These are phyloP conservation scores for Nautilus pompilius DNA, from an alignment of 1,140 invertebrate species.

Conservation along the genomic window DNA sequence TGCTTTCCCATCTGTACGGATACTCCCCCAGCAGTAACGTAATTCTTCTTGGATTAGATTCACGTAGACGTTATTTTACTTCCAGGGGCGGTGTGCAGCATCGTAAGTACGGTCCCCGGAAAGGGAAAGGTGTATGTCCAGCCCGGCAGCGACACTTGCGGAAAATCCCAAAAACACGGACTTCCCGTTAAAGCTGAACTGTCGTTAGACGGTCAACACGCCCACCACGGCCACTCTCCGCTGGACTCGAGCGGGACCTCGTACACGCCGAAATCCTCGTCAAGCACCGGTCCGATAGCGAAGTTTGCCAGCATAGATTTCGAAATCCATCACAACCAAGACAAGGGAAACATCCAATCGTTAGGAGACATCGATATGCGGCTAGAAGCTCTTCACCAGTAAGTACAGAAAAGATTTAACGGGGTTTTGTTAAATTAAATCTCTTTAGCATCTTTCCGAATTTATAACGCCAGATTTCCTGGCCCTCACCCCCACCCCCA, in stretches of 20 bases:
- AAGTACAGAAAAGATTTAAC: too few relatives aligned
- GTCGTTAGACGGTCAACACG: slow-evolving; percentile 9
- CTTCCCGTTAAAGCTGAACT: slow-evolving; percentile 12
- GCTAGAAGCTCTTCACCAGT: slow-evolving; percentile 42
- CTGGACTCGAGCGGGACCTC: slow-evolving; percentile 41
- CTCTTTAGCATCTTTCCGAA: too few relatives aligned
- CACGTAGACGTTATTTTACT: too few relatives aligned
- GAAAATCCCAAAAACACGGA: too few relatives aligned
- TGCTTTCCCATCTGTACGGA: too few relatives aligned
- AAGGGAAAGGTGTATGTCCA: slow-evolving; percentile 4
- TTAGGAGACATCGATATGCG: slow-evolving; percentile 38
- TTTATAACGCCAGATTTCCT: too few relatives aligned
- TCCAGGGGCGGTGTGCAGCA: too few relatives aligned
- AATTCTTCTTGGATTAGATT: too few relatives aligned
- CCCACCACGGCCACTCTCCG: slow-evolving; percentile 25
- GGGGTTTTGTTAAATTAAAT: too few relatives aligned
- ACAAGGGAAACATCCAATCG: slow-evolving; percentile 21
- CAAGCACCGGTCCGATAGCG: slow-evolving; percentile 38
- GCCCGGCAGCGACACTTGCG: too few relatives aligned
- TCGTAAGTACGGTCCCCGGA: background rate
- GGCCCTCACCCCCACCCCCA: too few relatives aligned
- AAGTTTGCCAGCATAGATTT: slow-evolving; percentile 32
- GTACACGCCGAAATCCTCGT: slow-evolving; percentile 43
- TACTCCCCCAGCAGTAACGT: too few relatives aligned
- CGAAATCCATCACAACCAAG: slow-evolving; percentile 24